Percentiles rank a stretch among this genome's conserved stretches.
These are phyloP conservation scores for Bubalus kerabau DNA, from an alignment of 2,113 vertebrate genomes.

Conservation along the genomic window DNA sequence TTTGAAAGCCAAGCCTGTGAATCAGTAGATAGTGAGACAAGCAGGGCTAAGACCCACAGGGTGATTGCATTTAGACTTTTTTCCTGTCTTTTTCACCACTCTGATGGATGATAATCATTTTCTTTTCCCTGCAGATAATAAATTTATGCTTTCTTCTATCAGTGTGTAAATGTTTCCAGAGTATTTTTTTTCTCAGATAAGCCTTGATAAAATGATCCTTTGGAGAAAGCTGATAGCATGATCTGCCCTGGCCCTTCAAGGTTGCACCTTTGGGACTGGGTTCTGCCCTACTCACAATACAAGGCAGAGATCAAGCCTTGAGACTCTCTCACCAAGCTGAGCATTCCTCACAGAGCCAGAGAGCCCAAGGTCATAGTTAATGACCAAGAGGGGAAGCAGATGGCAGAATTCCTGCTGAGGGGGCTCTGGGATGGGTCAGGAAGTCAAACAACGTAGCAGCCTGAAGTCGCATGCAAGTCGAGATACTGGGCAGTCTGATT, in stretches of 20 bases:
- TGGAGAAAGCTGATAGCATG: background rate
- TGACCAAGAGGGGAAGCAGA: background rate
- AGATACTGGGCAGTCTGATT: background rate
- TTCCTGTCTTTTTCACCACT: background rate
- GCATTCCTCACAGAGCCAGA: background rate
- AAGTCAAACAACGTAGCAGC: background rate
- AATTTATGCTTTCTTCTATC: slow-evolving; percentile 44
- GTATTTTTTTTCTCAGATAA: slow-evolving; percentile 15
- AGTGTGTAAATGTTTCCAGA: background rate
- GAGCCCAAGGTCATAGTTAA: background rate
- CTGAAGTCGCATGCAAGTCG: rapidly evolving
- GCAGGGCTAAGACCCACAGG: background rate
- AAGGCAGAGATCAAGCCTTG: background rate
- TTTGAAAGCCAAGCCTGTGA: background rate
- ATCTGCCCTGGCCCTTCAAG: background rate
- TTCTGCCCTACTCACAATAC: background rate
- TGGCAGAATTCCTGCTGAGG: background rate
- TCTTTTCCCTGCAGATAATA: slow-evolving; percentile 46
- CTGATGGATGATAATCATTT: slow-evolving; percentile 62
- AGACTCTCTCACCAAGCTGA: background rate
- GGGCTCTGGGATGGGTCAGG: background rate
- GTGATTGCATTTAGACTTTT: background rate
- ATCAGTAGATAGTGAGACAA: background rate
- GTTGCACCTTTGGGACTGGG: background rate
- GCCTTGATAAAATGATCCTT: slow-evolving; percentile 30